Base-by-base conservation (phyloP, 2,797 vertebrate species). In the Gambelia wislizenii region DNA sequence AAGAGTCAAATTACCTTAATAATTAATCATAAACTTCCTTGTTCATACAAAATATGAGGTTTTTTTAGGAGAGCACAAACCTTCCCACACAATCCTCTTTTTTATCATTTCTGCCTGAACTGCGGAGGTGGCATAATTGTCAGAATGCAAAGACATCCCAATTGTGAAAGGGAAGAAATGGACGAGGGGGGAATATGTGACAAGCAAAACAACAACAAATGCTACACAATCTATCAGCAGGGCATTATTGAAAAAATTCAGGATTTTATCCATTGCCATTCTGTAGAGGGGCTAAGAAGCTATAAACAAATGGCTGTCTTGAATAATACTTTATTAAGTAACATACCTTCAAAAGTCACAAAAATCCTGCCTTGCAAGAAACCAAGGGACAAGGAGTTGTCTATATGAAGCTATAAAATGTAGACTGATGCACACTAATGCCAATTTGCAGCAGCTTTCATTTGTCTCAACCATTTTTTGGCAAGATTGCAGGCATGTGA, bases 121-220 rank as follows among this genome's bases (percentile, higher is more conserved):
- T 75, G 59, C 0, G 0, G 90, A 89, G 89, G 80, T 87, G 75
- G 78, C 90, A 91, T 88, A 92, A 89, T 81, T 88, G 88, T 91
- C 94, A 95, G 93, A 90, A 44, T 82, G 79, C 36, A 79, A 94
- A 93, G 56, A 25, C 88, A 72, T 91, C 16, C 52, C 52, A 77
- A 89, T 81, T n/a, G n/a, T 78, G 85, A 74, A 90, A 84, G 59
- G 89, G 91, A 70, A 89, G 74, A 82, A 39, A 49, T 25, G 27
- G 76, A 49, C 8, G 49, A 49, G 4, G 36, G 8, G 2, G 36
- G 9, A 13, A 61, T 87, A 49, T 10, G 59, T 87, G 12, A 36
- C 77, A 89, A 91, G 49, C 79, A 90, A 94, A 95, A 91, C 0
- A 1, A 88, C 91, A 91, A 4, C 83, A 92, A 88, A 94, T 76